Base-by-base conservation (phyloP, 2,113 vertebrate species). In the Crotophaga sulcirostris region DNA sequence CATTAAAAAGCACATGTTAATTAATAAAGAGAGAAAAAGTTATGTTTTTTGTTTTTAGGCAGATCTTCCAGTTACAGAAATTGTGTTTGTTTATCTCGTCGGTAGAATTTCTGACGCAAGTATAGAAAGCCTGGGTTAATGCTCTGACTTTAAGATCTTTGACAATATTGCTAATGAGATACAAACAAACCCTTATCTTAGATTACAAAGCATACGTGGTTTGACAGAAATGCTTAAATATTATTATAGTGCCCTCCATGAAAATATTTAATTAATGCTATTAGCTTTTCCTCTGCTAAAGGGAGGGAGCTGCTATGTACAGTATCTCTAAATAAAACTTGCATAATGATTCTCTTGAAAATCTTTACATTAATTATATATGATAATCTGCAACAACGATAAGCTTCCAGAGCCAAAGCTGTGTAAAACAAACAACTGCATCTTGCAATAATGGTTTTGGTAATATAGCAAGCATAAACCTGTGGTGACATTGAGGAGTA, bases 361-460 rank as follows among this genome's bases (percentile, higher is more conserved):
- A 90, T 86, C 75, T 74, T 91, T 94, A 72, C 72, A 54, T 89
- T 89, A 84, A 93, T 95, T 94, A 86, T 90, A 84, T 78, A 86
- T 78, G 51, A 84, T 81, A 77, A 94, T 88, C 44, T 86, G 55
- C 38, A 75, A 76, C 26, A 26, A 36, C 49, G 52, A 74, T 90
- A 56, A 0, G 3, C 26, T 88, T 74, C 16, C 42, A 56, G 55
- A n/a, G 85, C 42, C 55, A 86, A 59, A 84, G 38, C 55, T 51
- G 4, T 64, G 84, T 70, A 70, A 86, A 90, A 42, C 28, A 83
- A 91, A 72, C 18, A 81, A 45, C 28, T 44, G 8, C 1, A 4
- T 67, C 36, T 85, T 74, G 24, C 33, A 69, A 28, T 14, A 63
- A 51, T 2, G 1, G 6, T 63, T 91, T 83, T 88, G 38, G 63